These are phyloP conservation scores for Gobiocypris rarus DNA, from an alignment of 2,113 vertebrate species.

Conservation along the genomic window DNA sequence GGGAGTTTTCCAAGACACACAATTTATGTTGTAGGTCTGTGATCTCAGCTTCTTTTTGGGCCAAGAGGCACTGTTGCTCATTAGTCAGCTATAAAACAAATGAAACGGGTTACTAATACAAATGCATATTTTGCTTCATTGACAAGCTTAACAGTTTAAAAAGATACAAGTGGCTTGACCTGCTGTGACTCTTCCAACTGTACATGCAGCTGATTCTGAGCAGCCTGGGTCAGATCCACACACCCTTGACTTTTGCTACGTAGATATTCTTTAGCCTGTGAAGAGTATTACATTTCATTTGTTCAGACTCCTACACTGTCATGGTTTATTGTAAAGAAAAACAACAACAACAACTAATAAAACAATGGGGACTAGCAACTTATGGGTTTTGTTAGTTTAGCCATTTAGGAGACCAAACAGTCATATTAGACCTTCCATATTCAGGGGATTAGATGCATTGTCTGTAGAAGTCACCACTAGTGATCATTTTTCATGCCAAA, in stretches of 20 bases:
- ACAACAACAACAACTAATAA: neutral
- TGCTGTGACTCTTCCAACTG: slow-evolving; percentile 66
- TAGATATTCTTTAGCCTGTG: slow-evolving; percentile 76
- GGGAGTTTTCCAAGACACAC: slow-evolving; percentile 51
- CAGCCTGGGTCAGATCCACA: slow-evolving; percentile 54
- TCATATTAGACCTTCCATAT: neutral
- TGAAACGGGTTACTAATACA: neutral
- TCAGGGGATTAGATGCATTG: neutral
- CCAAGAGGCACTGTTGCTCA: slow-evolving; percentile 65
- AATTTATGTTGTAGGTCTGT: slow-evolving; percentile 59
- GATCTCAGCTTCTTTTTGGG: slow-evolving; percentile 59
- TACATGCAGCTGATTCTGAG: slow-evolving; percentile 59
- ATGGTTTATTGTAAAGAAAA: neutral
- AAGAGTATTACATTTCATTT: neutral
- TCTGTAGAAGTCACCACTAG: neutral
- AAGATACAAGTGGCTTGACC: slow-evolving; percentile 46
- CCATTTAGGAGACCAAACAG: neutral
- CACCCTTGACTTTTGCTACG: slow-evolving; percentile 70
- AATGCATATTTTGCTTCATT: neutral
- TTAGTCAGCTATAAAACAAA: slow-evolving; percentile 65
- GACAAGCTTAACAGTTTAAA: neutral
- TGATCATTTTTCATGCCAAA: neutral
- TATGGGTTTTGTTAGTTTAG: neutral
- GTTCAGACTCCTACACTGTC: neutral
- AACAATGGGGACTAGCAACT: neutral